Conservation (phyloP, 2,888 invertebrate genomes). For the Parascotia fuliginaria region DNA sequence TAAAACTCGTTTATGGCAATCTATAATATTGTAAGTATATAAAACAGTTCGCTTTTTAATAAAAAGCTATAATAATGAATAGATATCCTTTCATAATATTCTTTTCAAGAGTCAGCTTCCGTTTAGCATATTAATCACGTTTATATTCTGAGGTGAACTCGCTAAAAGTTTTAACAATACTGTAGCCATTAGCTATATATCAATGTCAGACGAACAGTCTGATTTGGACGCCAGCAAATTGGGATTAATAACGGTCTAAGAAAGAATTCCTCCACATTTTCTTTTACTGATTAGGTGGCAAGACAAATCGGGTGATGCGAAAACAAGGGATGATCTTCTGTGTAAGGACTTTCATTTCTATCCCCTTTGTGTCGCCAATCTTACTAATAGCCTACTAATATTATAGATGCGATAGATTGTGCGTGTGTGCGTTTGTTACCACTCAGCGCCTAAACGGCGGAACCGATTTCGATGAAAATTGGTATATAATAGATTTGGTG, state of each 20-base stretch:
- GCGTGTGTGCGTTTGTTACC: too few relatives aligned
- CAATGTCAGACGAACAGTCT: conserved; percentile 61
- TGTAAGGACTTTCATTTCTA: conserved; percentile 13
- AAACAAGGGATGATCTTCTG: conserved; percentile 36
- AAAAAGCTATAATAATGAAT: background rate
- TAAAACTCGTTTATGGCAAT: too few relatives aligned
- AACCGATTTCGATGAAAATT: too few relatives aligned
- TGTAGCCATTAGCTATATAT: conserved; percentile 62
- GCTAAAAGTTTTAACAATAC: conserved; percentile 49
- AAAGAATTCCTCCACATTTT: conserved; percentile 62
- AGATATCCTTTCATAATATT: conserved; percentile 34
- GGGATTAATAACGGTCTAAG: conserved; percentile 74
- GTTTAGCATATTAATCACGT: conserved; percentile 44
- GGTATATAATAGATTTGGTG: too few relatives aligned
- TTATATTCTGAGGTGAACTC: conserved; percentile 38
- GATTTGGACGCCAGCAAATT: conserved; percentile 66
- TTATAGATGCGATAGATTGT: too few relatives aligned
- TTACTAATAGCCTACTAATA: too few relatives aligned
- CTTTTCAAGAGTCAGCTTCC: conserved; percentile 24
- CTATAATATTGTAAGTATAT: too few relatives aligned
- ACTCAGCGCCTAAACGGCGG: too few relatives aligned
- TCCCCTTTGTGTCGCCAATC: conserved; percentile 1
- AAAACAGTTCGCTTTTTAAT: too few relatives aligned
- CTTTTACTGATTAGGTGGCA: conserved; percentile 66
- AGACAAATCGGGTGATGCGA: conserved; percentile 65